phyloP scores from a whole-genome alignment of 2,113 vertebrate genomes.

The Cygnus atratus region DNA sequence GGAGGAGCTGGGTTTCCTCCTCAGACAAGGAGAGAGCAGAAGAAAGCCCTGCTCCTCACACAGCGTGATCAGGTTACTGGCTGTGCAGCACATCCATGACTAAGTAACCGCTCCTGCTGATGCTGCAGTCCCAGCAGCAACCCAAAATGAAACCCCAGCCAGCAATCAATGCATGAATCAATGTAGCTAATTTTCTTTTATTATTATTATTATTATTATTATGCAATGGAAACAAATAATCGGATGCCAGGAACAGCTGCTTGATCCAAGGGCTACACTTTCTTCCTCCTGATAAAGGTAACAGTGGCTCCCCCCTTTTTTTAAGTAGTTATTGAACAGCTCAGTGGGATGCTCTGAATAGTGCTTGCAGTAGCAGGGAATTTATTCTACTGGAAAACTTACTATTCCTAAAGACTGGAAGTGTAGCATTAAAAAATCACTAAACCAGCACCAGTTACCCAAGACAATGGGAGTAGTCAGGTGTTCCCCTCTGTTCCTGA shows the following conservation, averaged over 20 bases:
- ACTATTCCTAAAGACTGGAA: not conserved
- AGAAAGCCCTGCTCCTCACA: not conserved
- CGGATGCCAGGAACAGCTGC: not conserved
- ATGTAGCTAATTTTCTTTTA: conserved; percentile 51
- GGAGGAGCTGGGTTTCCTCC: not conserved
- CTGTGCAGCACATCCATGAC: not conserved
- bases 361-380: not conserved
- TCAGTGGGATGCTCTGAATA: not conserved
- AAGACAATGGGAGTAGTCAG: not conserved
- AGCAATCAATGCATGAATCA: conserved; percentile 8
- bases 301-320: not conserved
- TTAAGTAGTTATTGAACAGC: not conserved
- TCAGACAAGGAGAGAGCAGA: not conserved
- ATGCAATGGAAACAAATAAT: conserved; percentile 9
- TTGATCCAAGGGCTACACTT: not conserved
- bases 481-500: not conserved
- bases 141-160: conserved; percentile 19
- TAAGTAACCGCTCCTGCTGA: not conserved
- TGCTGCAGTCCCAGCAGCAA: conserved; percentile 20
- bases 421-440: not conserved
- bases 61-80: not conserved
- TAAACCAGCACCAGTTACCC: not conserved
- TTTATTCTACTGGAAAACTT: conserved; percentile 5
- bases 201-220: not conserved
- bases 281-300: conserved; percentile 3